Conservation (phyloP, 2,113 vertebrate genomes). For the Nycticorax nycticorax region DNA sequence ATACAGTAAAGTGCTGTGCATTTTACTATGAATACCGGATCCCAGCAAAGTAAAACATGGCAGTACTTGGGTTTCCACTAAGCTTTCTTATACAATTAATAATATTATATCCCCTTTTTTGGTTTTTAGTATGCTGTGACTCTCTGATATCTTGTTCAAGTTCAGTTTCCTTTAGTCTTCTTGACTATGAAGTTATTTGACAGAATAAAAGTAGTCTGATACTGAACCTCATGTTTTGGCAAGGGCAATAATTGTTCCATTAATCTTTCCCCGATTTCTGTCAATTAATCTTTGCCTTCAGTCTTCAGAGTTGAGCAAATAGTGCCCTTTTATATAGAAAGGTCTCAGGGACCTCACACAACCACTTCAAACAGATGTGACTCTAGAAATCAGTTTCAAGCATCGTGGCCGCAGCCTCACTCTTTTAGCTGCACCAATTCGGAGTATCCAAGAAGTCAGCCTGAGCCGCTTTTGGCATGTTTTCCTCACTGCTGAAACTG, state of each 20-base stretch:
- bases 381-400: neutral
- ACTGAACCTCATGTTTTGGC: neutral
- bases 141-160: neutral
- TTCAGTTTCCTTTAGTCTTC: neutral
- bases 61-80: neutral
- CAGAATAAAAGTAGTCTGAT: neutral
- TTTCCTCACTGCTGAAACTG: neutral
- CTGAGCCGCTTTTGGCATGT: neutral
- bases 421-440: neutral
- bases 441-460: neutral
- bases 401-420: neutral
- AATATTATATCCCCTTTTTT: too few relatives aligned
- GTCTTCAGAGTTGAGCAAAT: neutral
- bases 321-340: neutral
- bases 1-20: neutral
- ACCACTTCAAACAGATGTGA: neutral
- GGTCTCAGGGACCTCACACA: neutral
- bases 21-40: neutral
- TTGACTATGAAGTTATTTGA: neutral
- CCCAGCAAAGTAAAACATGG: neutral
- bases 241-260: neutral
- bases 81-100: neutral
- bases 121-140: neutral
- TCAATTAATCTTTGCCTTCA: neutral
- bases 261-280: neutral